Evolutionary conservation across 2,888 invertebrate species (phyloP), one percentile per base, ranked within the genome.

Genomic region (Tribolium freemani): DNA sequence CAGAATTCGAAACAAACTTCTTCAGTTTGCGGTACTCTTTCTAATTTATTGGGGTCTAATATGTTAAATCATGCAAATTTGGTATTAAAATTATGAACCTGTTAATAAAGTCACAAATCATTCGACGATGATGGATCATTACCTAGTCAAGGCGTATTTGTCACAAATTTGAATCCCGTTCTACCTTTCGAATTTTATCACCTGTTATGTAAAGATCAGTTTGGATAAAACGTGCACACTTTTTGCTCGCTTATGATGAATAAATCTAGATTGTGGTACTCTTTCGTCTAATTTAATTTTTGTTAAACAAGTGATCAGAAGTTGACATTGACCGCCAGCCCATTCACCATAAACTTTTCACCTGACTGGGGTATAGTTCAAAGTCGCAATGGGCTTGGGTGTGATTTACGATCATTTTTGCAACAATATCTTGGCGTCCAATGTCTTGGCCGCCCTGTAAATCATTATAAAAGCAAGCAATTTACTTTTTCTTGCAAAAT

Each of bases 391-490:
- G 21, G 60, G 26, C 48, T 20, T 21, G 45, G 20, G 13, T 3
- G 4, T 60, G 48, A 60, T 63, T 63, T 63, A 63, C 26, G 16
- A 48, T 5, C 63, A 51, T 63, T 63, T 63, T 63, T 63, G 60
- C 60, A 48, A 63, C 63, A 63, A 48, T 63, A 38, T 51, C 50
- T 51, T 51, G 4, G n/a, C 13, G 30, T 13, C 38, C 38, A 38
- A 38, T 38, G 38, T 38, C 38, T 38, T 38, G 31, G 6, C 9
- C 31, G 31, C 31, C 31, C 10, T 50, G 48, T 63, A 63, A 63
- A 63, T 63, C 63, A 63, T 13, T 38, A n/a, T 38, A 61, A 60
- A 58, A 48, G 61, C 63, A 51, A 63, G 60, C 51, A 63, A 63
- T 63, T 63, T 9, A 20, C 16, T 63, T 63, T 51, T 63, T 63